phyloP scores from a whole-genome alignment of 2,113 vertebrate species.

The Oryzias melastigma region DNA sequence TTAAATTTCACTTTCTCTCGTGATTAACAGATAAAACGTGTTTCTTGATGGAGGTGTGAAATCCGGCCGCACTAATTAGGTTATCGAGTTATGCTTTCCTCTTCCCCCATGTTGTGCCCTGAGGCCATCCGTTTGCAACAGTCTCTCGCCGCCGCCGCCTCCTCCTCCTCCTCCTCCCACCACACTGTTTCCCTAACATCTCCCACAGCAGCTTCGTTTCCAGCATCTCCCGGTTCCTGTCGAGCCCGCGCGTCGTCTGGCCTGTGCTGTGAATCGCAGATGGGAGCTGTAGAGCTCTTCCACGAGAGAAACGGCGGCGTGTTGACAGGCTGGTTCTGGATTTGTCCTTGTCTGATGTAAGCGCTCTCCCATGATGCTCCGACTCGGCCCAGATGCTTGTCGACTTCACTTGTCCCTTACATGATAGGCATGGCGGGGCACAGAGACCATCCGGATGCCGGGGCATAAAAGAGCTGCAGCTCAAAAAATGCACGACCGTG shows the following conservation, averaged over 20 bases:
- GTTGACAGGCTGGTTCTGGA: slow-evolving; percentile 28
- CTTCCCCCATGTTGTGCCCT: slow-evolving; percentile 39
- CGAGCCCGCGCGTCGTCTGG: slow-evolving; percentile 11
- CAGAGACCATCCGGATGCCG: slow-evolving; percentile 63
- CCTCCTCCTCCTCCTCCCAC: neutral
- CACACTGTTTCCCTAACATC: slow-evolving; percentile 24
- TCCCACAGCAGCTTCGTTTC: slow-evolving; percentile 25
- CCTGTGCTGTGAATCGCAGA: slow-evolving; percentile 24
- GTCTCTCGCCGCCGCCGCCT: neutral
- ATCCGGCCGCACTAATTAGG: slow-evolving; percentile 57
- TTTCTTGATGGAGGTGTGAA: slow-evolving; percentile 45
- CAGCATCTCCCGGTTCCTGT: slow-evolving; percentile 20
- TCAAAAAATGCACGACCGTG: slow-evolving; percentile 40
- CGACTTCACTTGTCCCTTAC: slow-evolving; percentile 10
- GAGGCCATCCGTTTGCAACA: slow-evolving; percentile 20
- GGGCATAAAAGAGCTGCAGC: slow-evolving; percentile 56
- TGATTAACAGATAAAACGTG: slow-evolving; percentile 16
- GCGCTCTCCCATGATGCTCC: slow-evolving; percentile 33
- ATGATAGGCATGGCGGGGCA: slow-evolving; percentile 25
- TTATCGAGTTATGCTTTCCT: slow-evolving; percentile 55
- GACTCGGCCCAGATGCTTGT: slow-evolving; percentile 35
- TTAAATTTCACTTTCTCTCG: slow-evolving; percentile 2
- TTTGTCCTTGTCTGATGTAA: slow-evolving; percentile 42
- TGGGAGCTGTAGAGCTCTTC: slow-evolving; percentile 4
- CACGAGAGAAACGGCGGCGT: slow-evolving; percentile 3